These are phyloP conservation scores for Zeugodacus cucurbitae DNA, from an alignment of 1,140 invertebrate genomes.

Conservation along the genomic window DNA sequence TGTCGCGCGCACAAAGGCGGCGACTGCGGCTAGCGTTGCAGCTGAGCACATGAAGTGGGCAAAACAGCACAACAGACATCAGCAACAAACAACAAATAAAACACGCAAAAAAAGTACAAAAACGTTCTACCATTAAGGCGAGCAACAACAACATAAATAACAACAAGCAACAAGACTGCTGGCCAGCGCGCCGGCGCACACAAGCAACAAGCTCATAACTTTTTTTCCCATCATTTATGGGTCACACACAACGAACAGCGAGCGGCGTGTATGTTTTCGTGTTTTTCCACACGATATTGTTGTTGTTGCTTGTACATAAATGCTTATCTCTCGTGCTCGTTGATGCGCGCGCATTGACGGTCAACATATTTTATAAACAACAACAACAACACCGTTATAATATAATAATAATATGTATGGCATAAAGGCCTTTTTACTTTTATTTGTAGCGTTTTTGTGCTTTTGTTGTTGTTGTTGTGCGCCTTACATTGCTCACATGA, in stretches of 20 bases:
- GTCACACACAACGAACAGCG: neutral
- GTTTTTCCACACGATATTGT: neutral
- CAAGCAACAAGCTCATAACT: neutral
- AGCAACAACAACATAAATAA: neutral
- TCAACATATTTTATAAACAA: neutral
- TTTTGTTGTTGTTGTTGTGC: neutral
- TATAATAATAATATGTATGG: neutral
- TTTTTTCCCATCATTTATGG: conserved; percentile 33
- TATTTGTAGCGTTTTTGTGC: neutral
- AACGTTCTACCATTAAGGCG: too few species aligned
- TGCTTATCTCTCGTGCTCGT: neutral
- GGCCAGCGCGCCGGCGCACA: neutral
- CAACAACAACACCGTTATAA: neutral
- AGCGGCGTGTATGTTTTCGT: neutral
- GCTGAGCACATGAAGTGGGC: neutral
- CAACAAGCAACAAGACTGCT: neutral
- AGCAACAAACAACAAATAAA: too few species aligned
- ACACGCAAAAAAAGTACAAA: neutral
- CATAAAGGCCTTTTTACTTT: neutral
- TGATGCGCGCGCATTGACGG: conserved; percentile 20
- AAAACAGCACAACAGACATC: neutral
- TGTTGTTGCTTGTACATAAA: neutral
- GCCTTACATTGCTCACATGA: too few species aligned
- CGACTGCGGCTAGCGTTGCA: neutral
- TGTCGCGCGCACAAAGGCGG: conserved; percentile 9